These are phyloP conservation scores for Drosophila suboccidentalis DNA, from an alignment of 2,888 invertebrate species.

Conservation along the genomic window DNA sequence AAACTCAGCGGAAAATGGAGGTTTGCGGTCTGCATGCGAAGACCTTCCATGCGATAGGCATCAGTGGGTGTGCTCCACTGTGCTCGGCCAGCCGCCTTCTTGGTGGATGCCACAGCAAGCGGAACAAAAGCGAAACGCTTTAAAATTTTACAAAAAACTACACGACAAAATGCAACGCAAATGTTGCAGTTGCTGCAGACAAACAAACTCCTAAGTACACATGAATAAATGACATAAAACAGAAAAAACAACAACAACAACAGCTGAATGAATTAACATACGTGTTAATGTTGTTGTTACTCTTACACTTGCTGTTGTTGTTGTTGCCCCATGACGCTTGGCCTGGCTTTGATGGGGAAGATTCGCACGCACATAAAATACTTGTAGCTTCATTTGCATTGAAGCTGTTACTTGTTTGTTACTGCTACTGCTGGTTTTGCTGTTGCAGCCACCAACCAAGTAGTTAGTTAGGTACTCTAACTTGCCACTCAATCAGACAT, in stretches of 20 bases:
- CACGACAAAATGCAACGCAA: conserved; percentile 53
- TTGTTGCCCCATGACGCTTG: conserved; percentile 6
- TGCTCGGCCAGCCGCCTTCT: conserved; percentile 6
- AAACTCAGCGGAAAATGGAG: conserved; percentile 34
- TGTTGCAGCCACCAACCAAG: background rate
- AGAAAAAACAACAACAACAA: conserved; percentile 5
- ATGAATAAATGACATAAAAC: conserved; percentile 56
- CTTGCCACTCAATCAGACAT: conserved; percentile 16
- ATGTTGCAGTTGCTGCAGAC: conserved; percentile 40
- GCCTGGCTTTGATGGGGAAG: conserved; percentile 7
- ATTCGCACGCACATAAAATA: conserved; percentile 56
- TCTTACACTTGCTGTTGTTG: background rate
- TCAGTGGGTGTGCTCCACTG: conserved; percentile 36
- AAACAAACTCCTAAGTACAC: conserved; percentile 26
- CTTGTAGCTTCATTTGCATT: conserved; percentile 45
- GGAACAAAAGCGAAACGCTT: conserved; percentile 51
- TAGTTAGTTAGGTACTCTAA: conserved; percentile 4
- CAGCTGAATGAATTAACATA: conserved; percentile 63
- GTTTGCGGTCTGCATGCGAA: conserved; percentile 28
- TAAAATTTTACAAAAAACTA: conserved; percentile 45
- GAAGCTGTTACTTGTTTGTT: background rate
- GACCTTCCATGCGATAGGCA: conserved; percentile 39
- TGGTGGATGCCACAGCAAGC: conserved; percentile 35
- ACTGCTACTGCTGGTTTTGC: conserved; percentile 5
- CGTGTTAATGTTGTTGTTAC: conserved; percentile 54